A percentile compares a stretch with the other conserved stretches of the same genome.
phyloP scores from a whole-genome alignment of 2,797 vertebrate species.

The Intellagama lesueurii region DNA sequence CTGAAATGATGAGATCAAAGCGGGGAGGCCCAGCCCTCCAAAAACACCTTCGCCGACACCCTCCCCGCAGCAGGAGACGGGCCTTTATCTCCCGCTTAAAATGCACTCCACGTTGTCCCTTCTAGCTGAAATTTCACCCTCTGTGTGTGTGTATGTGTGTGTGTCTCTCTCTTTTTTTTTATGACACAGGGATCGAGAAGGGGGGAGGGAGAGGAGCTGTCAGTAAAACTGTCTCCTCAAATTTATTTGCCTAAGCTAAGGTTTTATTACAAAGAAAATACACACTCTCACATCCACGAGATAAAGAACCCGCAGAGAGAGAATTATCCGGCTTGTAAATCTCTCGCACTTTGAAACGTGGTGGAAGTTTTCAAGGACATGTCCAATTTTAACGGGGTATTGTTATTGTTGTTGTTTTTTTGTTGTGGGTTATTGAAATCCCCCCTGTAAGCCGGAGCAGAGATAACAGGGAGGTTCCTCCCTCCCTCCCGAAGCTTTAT shows the following conservation, averaged over 20 bases:
- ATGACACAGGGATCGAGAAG: slow-evolving; percentile 42
- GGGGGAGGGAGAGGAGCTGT: slow-evolving; percentile 33
- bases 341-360: neutral
- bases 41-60: neutral
- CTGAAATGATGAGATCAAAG: neutral
- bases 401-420: neutral
- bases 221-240: slow-evolving; percentile 67
- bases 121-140: slow-evolving; percentile 51
- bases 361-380: slow-evolving; percentile 65
- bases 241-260: slow-evolving; percentile 70
- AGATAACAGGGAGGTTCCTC: neutral
- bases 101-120: slow-evolving; percentile 14
- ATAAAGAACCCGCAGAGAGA: slow-evolving; percentile 42
- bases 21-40: neutral
- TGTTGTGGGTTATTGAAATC: slow-evolving; percentile 13
- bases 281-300: neutral
- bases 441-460: neutral
- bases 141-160: neutral
- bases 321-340: slow-evolving; percentile 61
- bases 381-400: neutral
- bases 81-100: slow-evolving; percentile 60
- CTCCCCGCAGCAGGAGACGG: neutral
- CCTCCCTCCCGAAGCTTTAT: neutral
- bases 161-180: slow-evolving; percentile 54
- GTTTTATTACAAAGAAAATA: slow-evolving; percentile 75